These are phyloP conservation scores for Hydropotes inermis DNA, from an alignment of 2,113 vertebrate genomes.

Conservation along the genomic window DNA sequence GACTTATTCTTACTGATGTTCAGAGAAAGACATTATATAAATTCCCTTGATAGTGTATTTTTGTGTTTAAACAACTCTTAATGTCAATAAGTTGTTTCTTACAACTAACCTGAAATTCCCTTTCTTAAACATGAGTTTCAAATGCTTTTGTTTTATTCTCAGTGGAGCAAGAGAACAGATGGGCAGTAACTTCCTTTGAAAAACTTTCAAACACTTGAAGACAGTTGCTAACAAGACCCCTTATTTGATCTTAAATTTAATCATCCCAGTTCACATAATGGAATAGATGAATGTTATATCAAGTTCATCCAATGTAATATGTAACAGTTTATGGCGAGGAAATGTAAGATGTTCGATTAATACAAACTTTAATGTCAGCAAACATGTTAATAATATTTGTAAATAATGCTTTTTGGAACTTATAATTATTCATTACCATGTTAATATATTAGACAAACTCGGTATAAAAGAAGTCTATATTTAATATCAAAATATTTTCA, in stretches of 20 bases:
- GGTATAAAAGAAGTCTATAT: background rate
- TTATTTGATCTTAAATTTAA: slow-evolving; percentile 56
- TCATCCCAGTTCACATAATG: slow-evolving; percentile 10
- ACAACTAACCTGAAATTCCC: slow-evolving; percentile 52
- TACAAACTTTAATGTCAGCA: background rate
- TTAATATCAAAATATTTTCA: background rate
- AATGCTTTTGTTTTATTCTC: slow-evolving; percentile 58
- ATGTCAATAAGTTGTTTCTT: slow-evolving; percentile 60
- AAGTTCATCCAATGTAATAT: background rate
- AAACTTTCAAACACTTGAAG: slow-evolving; percentile 29
- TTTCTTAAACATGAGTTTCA: slow-evolving; percentile 45
- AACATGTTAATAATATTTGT: background rate
- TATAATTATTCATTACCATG: background rate
- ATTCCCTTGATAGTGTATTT: slow-evolving; percentile 38
- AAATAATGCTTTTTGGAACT: background rate
- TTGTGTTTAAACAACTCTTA: slow-evolving; percentile 58
- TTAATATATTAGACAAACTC: background rate
- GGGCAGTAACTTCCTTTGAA: slow-evolving; percentile 44
- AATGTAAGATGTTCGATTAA: background rate
- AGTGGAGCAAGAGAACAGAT: slow-evolving; percentile 60
- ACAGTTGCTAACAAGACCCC: slow-evolving; percentile 53
- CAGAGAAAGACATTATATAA: slow-evolving; percentile 19
- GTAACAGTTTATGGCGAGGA: background rate
- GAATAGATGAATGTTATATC: slow-evolving; percentile 4
- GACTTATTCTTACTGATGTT: slow-evolving; percentile 42